A percentile compares a stretch with the other conserved stretches of the same genome.
Evolutionary conservation across 2,797 vertebrate genomes (phyloP).

Genomic region (Peromyscus aztecus): DNA sequence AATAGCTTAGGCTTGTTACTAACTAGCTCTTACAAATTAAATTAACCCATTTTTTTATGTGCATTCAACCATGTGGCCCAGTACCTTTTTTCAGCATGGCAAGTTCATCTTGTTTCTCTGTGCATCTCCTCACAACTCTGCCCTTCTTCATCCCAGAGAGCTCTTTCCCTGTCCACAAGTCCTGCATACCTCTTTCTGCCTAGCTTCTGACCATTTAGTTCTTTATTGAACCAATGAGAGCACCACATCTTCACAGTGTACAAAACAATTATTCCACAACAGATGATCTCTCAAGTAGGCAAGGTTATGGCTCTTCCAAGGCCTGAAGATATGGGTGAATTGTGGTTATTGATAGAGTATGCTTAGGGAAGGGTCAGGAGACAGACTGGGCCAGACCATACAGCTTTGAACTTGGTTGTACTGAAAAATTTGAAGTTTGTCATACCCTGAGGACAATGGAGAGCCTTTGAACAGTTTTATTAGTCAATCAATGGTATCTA

Average conservation of each 20-base stretch:
- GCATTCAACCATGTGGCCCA: too few relatives aligned
- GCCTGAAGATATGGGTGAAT: background rate
- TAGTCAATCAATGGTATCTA: background rate
- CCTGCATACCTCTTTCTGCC: background rate
- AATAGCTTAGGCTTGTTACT: too few relatives aligned
- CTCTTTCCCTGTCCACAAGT: too few relatives aligned
- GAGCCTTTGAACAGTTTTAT: constrained; percentile 6
- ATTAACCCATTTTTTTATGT: too few relatives aligned
- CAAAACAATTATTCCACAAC: background rate
- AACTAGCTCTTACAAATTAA: too few relatives aligned
- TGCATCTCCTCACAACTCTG: too few relatives aligned
- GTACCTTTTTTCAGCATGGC: too few relatives aligned
- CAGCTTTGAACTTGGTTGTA: background rate
- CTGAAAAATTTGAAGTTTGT: background rate
- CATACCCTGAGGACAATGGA: background rate
- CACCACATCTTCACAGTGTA: background rate
- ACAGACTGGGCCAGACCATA: background rate
- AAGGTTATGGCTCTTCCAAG: background rate
- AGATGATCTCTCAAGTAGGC: background rate
- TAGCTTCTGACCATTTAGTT: background rate
- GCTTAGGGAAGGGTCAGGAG: background rate
- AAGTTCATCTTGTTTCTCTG: too few relatives aligned
- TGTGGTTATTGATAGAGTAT: background rate
- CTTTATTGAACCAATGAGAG: background rate
- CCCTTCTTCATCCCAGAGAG: too few relatives aligned